Evolutionary conservation across 2,113 vertebrate genomes (phyloP).

Genomic region (Baryphthengus martii): DNA sequence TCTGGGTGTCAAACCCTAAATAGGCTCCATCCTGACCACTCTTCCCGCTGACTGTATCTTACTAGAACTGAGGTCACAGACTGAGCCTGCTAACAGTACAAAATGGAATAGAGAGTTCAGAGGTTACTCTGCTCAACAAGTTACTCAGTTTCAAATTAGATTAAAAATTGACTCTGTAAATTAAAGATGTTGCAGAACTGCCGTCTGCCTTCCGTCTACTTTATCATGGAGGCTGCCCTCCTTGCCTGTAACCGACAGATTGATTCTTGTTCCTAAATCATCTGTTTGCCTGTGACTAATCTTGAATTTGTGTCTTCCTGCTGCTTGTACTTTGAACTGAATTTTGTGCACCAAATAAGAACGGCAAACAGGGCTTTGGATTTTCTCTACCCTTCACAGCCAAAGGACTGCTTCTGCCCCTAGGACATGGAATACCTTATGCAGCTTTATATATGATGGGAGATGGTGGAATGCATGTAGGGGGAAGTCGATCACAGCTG

Average conservation of each 20-base stretch:
- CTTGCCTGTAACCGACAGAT: neutral
- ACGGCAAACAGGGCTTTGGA: neutral
- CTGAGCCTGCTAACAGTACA: neutral
- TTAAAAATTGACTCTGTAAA: conserved; percentile 29
- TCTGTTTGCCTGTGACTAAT: conserved; percentile 52
- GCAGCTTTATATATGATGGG: neutral
- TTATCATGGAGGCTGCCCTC: neutral
- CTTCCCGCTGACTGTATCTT: neutral
- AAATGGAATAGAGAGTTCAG: neutral
- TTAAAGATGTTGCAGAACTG: conserved; percentile 20
- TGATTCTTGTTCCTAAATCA: conserved; percentile 33
- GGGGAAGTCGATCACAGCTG: conserved; percentile 8
- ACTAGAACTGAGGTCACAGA: neutral
- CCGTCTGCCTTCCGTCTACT: neutral
- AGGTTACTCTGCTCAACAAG: conserved; percentile 8
- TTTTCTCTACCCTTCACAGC: neutral
- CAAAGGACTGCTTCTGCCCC: neutral
- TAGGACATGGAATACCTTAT: neutral
- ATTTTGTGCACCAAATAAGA: conserved; percentile 5
- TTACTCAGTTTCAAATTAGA: conserved; percentile 52
- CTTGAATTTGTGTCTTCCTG: conserved; percentile 35
- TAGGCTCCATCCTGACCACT: neutral
- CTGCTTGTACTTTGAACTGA: conserved; percentile 27
- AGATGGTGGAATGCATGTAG: neutral
- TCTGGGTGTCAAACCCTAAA: neutral